phyloP scores from a whole-genome alignment of 2,797 vertebrate genomes.

The Cheirogaleus major region DNA sequence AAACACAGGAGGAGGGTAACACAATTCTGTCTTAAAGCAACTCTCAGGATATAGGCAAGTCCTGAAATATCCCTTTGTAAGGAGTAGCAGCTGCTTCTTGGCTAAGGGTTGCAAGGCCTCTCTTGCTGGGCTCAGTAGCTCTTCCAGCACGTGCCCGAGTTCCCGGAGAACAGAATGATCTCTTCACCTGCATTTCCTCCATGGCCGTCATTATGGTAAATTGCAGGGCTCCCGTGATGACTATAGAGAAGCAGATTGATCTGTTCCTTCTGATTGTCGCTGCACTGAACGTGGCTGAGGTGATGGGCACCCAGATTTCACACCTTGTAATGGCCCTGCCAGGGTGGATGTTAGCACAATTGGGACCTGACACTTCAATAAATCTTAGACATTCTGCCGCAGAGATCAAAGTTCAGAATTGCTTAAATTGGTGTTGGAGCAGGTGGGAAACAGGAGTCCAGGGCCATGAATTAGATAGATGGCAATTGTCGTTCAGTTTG shows the following conservation, averaged over 20 bases:
- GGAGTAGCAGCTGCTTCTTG: background rate
- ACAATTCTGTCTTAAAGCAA: background rate
- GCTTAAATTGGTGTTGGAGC: constrained; percentile 83
- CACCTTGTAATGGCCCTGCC: constrained; percentile 77
- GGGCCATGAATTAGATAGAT: constrained; percentile 74
- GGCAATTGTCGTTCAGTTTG: constrained; percentile 78
- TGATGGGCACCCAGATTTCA: constrained; percentile 77
- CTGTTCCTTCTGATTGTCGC: constrained; percentile 77
- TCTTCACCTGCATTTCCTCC: background rate
- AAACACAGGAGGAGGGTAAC: constrained; percentile 20
- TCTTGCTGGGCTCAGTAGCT: background rate
- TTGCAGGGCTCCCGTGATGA: constrained; percentile 73
- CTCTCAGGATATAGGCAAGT: background rate
- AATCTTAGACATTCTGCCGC: constrained; percentile 72
- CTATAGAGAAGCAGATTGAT: constrained; percentile 70
- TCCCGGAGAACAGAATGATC: constrained; percentile 46
- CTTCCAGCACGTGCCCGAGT: background rate
- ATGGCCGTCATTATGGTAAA: constrained; percentile 55
- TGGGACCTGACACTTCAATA: constrained; percentile 77
- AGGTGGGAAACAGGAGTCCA: constrained; percentile 81
- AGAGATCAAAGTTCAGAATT: constrained; percentile 82
- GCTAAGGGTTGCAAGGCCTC: background rate
- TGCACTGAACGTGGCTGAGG: constrained; percentile 22
- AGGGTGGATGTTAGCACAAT: constrained; percentile 75
- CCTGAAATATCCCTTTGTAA: background rate